Conservation (phyloP, 2,888 invertebrate genomes). For the Leptothorax acervorum region DNA sequence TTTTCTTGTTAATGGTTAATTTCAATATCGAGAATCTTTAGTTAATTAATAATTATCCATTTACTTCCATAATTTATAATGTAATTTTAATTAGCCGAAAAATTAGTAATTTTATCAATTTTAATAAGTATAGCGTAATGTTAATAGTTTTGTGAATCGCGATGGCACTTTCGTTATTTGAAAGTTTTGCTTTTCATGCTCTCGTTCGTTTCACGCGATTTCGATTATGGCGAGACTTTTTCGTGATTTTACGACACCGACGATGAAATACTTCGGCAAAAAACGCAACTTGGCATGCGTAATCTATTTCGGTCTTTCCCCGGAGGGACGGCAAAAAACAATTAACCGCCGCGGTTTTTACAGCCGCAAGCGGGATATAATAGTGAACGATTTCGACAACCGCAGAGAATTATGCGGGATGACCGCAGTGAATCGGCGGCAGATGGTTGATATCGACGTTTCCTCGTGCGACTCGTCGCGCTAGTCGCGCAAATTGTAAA, state of each 20-base stretch:
- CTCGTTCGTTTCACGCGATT: slow-evolving; percentile 17
- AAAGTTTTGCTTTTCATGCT: slow-evolving; percentile 7
- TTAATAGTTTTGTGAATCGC: too few relatives aligned
- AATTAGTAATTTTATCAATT: neutral
- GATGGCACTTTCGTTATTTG: neutral
- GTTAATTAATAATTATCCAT: neutral
- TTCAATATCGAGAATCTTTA: neutral
- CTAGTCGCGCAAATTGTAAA: slow-evolving; percentile 77
- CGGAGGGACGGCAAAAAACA: slow-evolving; percentile 42
- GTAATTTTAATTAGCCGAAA: neutral
- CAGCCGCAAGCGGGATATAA: slow-evolving; percentile 64
- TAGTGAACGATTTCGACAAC: slow-evolving; percentile 69
- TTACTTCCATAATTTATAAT: slow-evolving; percentile 2
- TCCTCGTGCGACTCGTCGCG: slow-evolving; percentile 52
- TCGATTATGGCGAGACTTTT: slow-evolving; percentile 43
- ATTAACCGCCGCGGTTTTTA: slow-evolving; percentile 55
- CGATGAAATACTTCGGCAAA: slow-evolving; percentile 49
- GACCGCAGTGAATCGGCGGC: slow-evolving; percentile 67
- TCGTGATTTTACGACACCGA: slow-evolving; percentile 38
- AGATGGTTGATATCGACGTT: slow-evolving; percentile 73
- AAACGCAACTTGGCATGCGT: slow-evolving; percentile 53
- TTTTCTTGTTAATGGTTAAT: neutral
- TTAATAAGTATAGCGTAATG: neutral
- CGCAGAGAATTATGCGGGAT: slow-evolving; percentile 57
- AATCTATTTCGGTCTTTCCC: slow-evolving; percentile 31